Conservation (phyloP, 2,888 invertebrate genomes). For the Arge pagana region DNA sequence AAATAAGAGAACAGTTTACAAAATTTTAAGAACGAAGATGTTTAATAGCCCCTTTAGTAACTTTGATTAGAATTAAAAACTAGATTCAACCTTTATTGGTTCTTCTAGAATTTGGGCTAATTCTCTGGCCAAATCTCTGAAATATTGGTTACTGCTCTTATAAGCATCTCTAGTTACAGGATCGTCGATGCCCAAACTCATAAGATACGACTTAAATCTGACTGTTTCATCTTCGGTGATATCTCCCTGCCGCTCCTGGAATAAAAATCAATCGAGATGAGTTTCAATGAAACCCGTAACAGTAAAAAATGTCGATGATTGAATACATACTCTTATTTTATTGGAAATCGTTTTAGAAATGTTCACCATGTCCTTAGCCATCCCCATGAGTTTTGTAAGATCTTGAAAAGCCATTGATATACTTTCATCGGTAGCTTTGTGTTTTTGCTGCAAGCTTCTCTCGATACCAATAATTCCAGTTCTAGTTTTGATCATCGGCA, state of each 20-base stretch:
- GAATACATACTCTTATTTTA: conserved; percentile 75
- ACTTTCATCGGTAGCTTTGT: conserved; percentile 87
- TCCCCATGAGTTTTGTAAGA: conserved; percentile 89
- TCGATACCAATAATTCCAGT: conserved; percentile 97
- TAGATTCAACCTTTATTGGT: conserved; percentile 73
- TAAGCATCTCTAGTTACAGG: conserved; percentile 94
- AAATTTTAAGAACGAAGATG: not conserved
- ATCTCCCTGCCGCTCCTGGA: conserved; percentile 87
- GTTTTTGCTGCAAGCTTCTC: conserved; percentile 85
- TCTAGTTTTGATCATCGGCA: conserved; percentile 69
- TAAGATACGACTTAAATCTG: conserved; percentile 91
- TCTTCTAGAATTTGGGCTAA: conserved; percentile 80
- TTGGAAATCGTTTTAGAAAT: conserved; percentile 89
- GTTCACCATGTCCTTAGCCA: conserved; percentile 97
- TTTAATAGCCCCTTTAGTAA: not conserved
- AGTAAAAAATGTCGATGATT: conserved; percentile 4
- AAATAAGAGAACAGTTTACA: conserved; percentile 7
- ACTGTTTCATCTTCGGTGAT: conserved; percentile 98
- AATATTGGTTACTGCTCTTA: conserved; percentile 84
- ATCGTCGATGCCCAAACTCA: conserved; percentile 97
- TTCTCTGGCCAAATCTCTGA: conserved; percentile 82
- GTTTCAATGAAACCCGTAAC: not conserved
- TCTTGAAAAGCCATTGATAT: conserved; percentile 96
- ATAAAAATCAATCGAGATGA: conserved; percentile 26
- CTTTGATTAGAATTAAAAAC: conserved; percentile 1